Conservation (phyloP, 2,113 vertebrate genomes). For the Rhadina sibilatrix region DNA sequence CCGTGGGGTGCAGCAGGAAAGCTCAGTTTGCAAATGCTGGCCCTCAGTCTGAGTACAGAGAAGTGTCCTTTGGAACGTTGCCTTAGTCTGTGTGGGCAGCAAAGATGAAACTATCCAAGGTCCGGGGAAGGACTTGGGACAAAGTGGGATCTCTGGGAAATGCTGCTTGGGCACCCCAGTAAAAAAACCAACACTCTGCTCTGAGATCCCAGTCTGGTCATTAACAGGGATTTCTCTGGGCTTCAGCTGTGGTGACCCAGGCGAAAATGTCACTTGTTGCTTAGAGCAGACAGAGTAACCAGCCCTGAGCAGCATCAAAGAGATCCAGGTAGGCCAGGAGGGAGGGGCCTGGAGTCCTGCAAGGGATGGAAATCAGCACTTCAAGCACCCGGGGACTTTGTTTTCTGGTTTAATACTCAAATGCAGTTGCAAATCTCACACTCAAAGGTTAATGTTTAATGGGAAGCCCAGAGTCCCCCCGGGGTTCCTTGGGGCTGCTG, state of each 20-base stretch:
- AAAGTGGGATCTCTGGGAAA: not conserved
- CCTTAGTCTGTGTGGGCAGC: not conserved
- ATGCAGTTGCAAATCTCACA: not conserved
- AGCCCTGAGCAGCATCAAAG: not conserved
- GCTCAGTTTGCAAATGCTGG: not conserved
- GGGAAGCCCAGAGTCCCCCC: not conserved
- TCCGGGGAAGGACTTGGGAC: rapidly evolving
- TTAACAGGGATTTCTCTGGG: not conserved
- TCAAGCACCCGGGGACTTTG: not conserved
- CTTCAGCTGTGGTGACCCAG: not conserved
- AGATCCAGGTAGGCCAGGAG: not conserved
- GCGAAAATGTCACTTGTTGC: not conserved
- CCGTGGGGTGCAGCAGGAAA: not conserved
- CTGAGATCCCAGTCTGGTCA: not conserved
- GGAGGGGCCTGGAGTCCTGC: not conserved
- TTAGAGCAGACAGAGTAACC: not conserved
- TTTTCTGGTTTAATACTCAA: not conserved
- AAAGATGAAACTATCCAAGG: rapidly evolving
- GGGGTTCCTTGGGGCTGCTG: not conserved
- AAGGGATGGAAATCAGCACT: not conserved
- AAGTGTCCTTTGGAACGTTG: rapidly evolving
- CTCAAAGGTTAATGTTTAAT: not conserved
- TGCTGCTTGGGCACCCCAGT: not conserved
- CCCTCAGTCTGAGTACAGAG: not conserved
- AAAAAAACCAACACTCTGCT: rapidly evolving